phyloP scores from a whole-genome alignment of 2,888 invertebrate genomes.

The Drosophila ezoana region DNA sequence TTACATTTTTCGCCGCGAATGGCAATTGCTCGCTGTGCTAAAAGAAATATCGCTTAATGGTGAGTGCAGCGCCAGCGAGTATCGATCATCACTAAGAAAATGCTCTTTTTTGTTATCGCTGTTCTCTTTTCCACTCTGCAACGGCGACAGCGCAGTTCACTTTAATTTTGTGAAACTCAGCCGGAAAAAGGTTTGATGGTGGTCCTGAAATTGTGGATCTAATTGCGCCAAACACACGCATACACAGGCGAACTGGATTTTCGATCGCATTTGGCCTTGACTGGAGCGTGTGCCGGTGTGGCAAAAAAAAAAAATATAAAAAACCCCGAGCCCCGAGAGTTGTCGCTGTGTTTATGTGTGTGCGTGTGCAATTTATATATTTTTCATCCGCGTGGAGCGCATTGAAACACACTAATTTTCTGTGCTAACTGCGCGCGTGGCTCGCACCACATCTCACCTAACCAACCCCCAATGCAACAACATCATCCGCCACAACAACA shows the following conservation, averaged over 20 bases:
- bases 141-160: slow-evolving; percentile 43
- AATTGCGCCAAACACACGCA: slow-evolving; percentile 24
- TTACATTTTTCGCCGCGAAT: slow-evolving; percentile 46
- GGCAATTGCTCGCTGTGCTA: slow-evolving; percentile 17
- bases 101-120: slow-evolving; percentile 49
- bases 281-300: slow-evolving; percentile 19
- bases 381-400: slow-evolving; percentile 66
- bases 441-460: slow-evolving; percentile 19
- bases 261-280: slow-evolving; percentile 41
- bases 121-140: slow-evolving; percentile 25
- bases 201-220: slow-evolving; percentile 14
- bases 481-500: slow-evolving; percentile 1
- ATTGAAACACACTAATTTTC: slow-evolving; percentile 22
- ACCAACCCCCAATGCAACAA: slow-evolving; percentile 46
- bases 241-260: slow-evolving; percentile 14
- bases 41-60: slow-evolving; percentile 28
- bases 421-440: slow-evolving; percentile 45
- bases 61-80: slow-evolving; percentile 11
- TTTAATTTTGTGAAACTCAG: slow-evolving; percentile 22
- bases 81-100: slow-evolving; percentile 43
- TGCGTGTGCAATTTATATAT: slow-evolving; percentile 60
- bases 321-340: slow-evolving; percentile 4
- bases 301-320: slow-evolving; percentile 13
- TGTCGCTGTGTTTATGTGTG: slow-evolving; percentile 24
- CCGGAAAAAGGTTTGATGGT: slow-evolving; percentile 13